A percentile compares a stretch with the other conserved stretches of the same genome.
Conservation (phyloP, 64 coral and sea anemone genomes). For the Actinia tenebrosa region DNA sequence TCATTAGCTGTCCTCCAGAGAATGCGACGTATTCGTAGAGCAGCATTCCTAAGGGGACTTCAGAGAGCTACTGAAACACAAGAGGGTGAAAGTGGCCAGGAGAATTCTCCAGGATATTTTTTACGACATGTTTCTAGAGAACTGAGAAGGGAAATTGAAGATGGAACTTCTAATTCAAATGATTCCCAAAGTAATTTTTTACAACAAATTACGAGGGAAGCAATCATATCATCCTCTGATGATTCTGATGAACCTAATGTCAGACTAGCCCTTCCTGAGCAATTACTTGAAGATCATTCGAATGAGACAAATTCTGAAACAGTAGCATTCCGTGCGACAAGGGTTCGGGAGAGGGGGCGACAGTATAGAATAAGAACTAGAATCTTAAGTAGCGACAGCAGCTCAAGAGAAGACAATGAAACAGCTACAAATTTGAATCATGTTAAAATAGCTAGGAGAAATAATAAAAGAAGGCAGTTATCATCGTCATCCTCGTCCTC, state of each 20-base stretch:
- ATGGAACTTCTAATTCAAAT: neutral
- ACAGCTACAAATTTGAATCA: neutral
- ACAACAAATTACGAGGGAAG: neutral
- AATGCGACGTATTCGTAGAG: conserved; percentile 20
- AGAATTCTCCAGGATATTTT: neutral
- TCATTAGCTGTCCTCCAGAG: conserved; percentile 18
- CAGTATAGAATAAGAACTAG: conserved; percentile 4
- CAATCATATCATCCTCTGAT: neutral
- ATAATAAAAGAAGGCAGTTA: neutral
- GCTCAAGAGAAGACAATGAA: neutral
- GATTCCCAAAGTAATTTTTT: conserved; percentile 8
- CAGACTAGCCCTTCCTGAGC: neutral
- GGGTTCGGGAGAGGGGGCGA: neutral
- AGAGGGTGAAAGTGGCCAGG: neutral
- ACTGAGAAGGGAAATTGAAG: neutral
- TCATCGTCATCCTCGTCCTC: neutral
- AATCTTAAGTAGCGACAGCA: neutral
- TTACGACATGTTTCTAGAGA: neutral
- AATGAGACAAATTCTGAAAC: conserved; percentile 12
- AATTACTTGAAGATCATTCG: neutral
- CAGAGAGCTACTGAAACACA: neutral
- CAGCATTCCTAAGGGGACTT: neutral
- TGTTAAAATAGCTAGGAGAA: neutral
- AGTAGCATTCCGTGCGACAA: neutral
- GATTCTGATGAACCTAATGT: conserved; percentile 10